Base-by-base conservation (phyloP, 1,140 invertebrate genomes). In the Saxidomus purpurata region DNA sequence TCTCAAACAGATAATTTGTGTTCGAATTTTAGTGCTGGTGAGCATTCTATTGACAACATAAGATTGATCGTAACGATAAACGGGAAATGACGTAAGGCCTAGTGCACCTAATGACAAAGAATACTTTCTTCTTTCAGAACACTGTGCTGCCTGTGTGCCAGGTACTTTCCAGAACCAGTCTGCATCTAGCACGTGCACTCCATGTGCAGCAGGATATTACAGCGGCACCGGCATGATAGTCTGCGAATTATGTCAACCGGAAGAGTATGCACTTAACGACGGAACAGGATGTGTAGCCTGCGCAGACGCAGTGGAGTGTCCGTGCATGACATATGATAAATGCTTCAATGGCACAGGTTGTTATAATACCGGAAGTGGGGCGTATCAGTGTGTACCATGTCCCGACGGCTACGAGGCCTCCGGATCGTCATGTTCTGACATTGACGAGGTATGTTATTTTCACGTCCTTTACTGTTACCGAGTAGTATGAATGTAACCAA, bases 391-490 rank as follows among this genome's bases (percentile, higher is more conserved):
- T 95, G 98, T 97, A 4, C 94, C 97, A 0, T 99, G 98, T 96
- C 98, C 98, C 0, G 83, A 95, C 22, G 98, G 98, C n/a, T 98
- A 97, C 94, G 96, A 96, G n/a, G 98, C 98, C 28, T 97, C 99
- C 94, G 98, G 98, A 0, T 79, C 89, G 17, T 91, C 90, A 15
- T 94, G 94, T 90, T 84, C 89, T 22, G 94, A 94, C 89, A 91
- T 94, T 38, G 90, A 94, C 90, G 94, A 94, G 91, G 94, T 94
- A 91, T 4, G 11, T 9, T 6, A n/a, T n/a, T 59, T 9, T 19
- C 6, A 59, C 19, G 6, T 59, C 47, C n/a, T n/a, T n/a, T n/a
- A n/a, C n/a, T n/a, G n/a, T n/a, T n/a, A n/a, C n/a, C n/a, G n/a
- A n/a, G n/a, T n/a, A n/a, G n/a, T n/a, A n/a, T n/a, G n/a, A n/a